Base-by-base conservation (phyloP, 37 sponge, comb jelly and placozoan genomes). In the Halisarca cf. caerulea region DNA sequence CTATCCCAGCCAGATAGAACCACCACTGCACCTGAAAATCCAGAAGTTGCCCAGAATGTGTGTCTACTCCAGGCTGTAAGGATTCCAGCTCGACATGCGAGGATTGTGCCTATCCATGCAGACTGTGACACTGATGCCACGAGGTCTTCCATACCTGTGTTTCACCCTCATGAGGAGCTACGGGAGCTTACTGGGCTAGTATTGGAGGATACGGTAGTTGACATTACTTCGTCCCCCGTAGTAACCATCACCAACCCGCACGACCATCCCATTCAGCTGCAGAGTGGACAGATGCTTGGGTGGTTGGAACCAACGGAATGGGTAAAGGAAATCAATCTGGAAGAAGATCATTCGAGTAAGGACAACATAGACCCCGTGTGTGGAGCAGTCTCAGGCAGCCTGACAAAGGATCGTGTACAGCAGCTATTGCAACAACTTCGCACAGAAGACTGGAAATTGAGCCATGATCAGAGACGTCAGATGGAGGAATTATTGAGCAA, bases 41-140 rank as follows among this genome's bases (percentile, higher is more conserved):
- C 51, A 47, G 51, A 47, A 11, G 51, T 47, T 11, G 51, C 11
- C 9, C 9, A 47, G 51, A 47, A 37, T 8, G 90, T 89, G 28
- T 37, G 78, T 0, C 85, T 89, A 20, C 59, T 89, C 2, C 69
- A 74, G 27, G 85, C 85, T 60, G 75, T 54, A 25, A 81, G 30
- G 53, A 68, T 89, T 15, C 90, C 85, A 7, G 34, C 85, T 72
- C 37, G 77, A 2, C 45, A 62, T 28, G 25, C 53, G 39, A 84
- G 85, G 66, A 30, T 81, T 34, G 85, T 85, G 21, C 30, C 18
- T 30, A 82, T 60, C 0, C 39, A 23, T 0, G 38, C 58, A 0
- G 64, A 69, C 0, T 75, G 64, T 2, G 2, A 2, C 0, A 34
- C 3, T 0, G 18, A 23, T 60, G 6, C 3, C 41, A n/a, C n/a